Evolutionary conservation across 2,888 invertebrate species (phyloP).

Genomic region (Sminthurides aquaticus): DNA sequence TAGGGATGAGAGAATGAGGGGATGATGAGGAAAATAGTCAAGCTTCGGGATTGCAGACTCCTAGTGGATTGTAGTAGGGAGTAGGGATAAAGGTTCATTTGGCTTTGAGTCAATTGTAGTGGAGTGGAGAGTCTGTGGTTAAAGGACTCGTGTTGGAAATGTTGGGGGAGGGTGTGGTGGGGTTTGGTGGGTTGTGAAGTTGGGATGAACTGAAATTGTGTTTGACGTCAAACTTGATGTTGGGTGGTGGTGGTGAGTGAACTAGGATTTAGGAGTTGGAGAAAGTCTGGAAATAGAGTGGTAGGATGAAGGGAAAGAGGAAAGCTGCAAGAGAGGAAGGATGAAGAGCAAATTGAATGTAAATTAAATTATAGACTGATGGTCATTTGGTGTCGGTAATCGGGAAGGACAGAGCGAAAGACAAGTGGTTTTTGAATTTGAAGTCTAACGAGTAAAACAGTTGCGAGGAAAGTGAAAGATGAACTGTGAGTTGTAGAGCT

Average conservation of each 20-base stretch:
- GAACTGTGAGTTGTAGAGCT: not conserved
- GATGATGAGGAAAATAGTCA: too few species aligned
- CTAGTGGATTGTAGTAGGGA: too few species aligned
- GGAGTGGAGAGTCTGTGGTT: too few species aligned
- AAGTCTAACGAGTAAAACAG: not conserved
- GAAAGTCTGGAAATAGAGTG: not conserved
- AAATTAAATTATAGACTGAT: slow-evolving; percentile 5
- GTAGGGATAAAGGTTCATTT: too few species aligned
- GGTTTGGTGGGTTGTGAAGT: too few species aligned
- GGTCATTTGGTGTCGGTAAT: slow-evolving; percentile 4
- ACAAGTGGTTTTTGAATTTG: not conserved
- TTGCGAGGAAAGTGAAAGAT: not conserved
- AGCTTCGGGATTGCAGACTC: too few species aligned
- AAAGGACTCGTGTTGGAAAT: too few species aligned
- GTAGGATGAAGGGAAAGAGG: not conserved
- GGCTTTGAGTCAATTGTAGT: too few species aligned
- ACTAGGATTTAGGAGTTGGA: not conserved
- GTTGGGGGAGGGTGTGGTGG: too few species aligned
- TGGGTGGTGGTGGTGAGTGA: too few species aligned
- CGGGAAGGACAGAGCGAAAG: not conserved
- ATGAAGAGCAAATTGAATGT: slow-evolving; percentile 6
- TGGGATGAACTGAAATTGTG: not conserved
- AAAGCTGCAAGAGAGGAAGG: not conserved
- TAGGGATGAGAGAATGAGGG: too few species aligned
- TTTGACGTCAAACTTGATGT: not conserved